Conservation (phyloP, 2,113 vertebrate species). For the Camarhynchus parvulus region DNA sequence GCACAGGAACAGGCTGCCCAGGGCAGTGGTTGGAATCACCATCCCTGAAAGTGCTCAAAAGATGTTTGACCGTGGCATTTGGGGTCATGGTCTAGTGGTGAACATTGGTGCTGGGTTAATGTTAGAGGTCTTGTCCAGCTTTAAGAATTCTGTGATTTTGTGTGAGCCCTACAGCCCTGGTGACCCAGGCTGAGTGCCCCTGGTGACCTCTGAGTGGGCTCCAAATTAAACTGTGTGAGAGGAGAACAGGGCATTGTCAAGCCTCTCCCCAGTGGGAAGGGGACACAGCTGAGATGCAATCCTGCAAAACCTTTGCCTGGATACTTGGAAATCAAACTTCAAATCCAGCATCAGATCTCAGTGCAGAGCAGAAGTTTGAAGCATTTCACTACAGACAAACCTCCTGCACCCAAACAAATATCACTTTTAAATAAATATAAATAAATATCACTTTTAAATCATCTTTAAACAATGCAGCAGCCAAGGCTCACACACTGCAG, state of each 20-base stretch:
- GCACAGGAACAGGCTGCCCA: not conserved
- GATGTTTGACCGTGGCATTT: fast-evolving
- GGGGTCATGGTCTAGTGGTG: not conserved
- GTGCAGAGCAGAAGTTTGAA: fast-evolving
- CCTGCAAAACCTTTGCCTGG: not conserved
- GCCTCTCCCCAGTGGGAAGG: not conserved
- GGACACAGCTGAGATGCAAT: not conserved
- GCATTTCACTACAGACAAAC: not conserved
- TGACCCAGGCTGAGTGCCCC: not conserved
- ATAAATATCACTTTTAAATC: not conserved
- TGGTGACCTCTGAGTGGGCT: not conserved
- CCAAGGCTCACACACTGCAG: not conserved
- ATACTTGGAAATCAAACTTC: not conserved
- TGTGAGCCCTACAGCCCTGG: not conserved
- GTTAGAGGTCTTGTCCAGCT: not conserved
- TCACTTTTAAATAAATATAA: not conserved
- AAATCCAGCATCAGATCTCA: not conserved
- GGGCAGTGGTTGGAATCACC: not conserved
- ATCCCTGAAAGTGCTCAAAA: not conserved
- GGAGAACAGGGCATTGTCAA: not conserved
- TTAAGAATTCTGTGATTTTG: not conserved
- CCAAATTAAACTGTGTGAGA: not conserved
- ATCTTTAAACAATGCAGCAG: not conserved
- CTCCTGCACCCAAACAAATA: not conserved
- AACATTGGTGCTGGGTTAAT: not conserved